A percentile compares a stretch with the other conserved stretches of the same genome.
Conservation (phyloP, 1,140 invertebrate genomes). For the Hirudo medicinalis region DNA sequence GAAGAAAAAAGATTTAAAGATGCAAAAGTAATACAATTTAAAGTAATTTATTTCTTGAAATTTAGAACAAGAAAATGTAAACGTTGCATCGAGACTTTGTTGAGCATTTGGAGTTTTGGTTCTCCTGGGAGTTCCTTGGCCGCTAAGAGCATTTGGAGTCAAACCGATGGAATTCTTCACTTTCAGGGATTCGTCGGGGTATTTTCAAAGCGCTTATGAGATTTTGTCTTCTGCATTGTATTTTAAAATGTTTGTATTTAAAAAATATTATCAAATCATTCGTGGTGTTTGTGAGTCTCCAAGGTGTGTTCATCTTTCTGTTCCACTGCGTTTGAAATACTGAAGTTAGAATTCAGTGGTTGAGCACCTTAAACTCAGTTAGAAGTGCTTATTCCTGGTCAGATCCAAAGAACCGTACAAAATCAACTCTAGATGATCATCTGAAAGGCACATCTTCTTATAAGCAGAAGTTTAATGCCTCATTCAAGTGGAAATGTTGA, state of each 20-base stretch:
- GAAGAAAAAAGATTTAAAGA: too few relatives aligned
- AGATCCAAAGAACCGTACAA: too few relatives aligned
- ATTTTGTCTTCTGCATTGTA: too few relatives aligned
- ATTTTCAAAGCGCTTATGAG: too few relatives aligned
- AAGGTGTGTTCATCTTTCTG: slow-evolving; percentile 18
- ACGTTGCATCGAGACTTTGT: neutral
- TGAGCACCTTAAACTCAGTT: neutral
- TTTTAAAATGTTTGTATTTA: neutral
- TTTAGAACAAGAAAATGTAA: neutral
- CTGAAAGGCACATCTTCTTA: too few relatives aligned
- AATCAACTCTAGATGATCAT: too few relatives aligned
- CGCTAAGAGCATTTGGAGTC: slow-evolving; percentile 19
- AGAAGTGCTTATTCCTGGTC: neutral
- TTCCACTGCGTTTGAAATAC: slow-evolving; percentile 17
- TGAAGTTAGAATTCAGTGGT: slow-evolving; percentile 6
- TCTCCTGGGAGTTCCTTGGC: slow-evolving; percentile 19
- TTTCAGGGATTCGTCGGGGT: neutral
- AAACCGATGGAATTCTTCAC: neutral
- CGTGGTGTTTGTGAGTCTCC: slow-evolving; percentile 1
- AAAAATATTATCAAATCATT: neutral
- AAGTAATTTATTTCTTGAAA: too few relatives aligned
- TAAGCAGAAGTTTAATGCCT: too few relatives aligned
- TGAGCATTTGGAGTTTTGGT: slow-evolving; percentile 13
- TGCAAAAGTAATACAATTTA: too few relatives aligned
- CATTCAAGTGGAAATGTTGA: too few relatives aligned